These are phyloP conservation scores for Zonotrichia leucophrys DNA, from an alignment of 2,113 vertebrate genomes.

Conservation along the genomic window DNA sequence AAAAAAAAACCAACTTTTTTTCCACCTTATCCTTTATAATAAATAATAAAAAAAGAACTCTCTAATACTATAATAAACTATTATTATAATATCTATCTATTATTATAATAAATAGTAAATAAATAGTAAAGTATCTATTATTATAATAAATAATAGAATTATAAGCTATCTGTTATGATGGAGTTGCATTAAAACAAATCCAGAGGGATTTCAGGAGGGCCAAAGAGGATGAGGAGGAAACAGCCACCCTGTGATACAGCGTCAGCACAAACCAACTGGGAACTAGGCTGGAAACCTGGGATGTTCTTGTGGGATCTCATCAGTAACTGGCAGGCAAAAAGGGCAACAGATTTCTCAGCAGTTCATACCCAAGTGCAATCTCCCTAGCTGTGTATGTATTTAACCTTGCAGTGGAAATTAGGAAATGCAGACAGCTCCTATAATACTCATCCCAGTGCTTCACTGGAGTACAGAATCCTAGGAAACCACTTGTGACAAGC, in stretches of 20 bases:
- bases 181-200: background rate
- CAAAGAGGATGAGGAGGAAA: background rate
- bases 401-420: background rate
- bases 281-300: background rate
- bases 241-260: background rate
- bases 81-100: too few species aligned
- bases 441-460: background rate
- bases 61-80: background rate
- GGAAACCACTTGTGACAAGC: background rate
- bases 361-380: background rate
- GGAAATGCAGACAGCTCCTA: background rate
- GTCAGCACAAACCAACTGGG: background rate
- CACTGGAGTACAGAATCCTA: background rate
- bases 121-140: too few species aligned
- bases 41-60: too few species aligned
- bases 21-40: background rate
- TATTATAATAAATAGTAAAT: too few species aligned
- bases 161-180: background rate
- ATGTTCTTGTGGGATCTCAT: background rate
- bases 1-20: background rate
- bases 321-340: background rate
- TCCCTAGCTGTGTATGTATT: background rate
- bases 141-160: too few species aligned
- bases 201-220: background rate
- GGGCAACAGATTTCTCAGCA: background rate